Evolutionary conservation across 2,888 invertebrate genomes (phyloP), one percentile per base, ranked within the genome.

Genomic region (Cataglyphis livida): DNA sequence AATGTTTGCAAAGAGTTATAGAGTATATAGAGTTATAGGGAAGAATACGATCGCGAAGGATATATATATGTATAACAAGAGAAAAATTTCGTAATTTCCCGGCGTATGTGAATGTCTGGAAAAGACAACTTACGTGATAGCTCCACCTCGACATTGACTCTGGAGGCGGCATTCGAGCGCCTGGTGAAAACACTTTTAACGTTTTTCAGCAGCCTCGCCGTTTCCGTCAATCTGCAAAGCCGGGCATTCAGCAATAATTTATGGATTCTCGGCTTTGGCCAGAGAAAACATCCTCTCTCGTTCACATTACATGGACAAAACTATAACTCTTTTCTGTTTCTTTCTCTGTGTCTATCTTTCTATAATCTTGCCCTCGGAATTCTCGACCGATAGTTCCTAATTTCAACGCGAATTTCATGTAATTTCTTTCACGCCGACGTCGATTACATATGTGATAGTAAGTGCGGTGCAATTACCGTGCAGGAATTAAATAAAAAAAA

Each of bases 181-280:
- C 98, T 97, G 94, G 96, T 96, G 96, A 99, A 98, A 95, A 98
- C 98, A 96, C 97, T 98, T 96, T 98, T 97, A 92, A 98, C 98
- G 96, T 98, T 98, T 96, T 98, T 97, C 95, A 99, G 97, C 95
- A 99, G 97, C 93, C 99, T 97, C 95, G 99, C 98, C 94, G 98
- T 99, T 97, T 99, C 99, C 95, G 98, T 98, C 95, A 98, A 97
- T 97, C 98, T 98, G 97, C 95, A 96, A 96, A 95, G 84, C 85
- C 89, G 90, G 84, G 88, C 74, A 90, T 89, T 89, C 87, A 89
- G 70, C 82, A 85, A 84, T 81, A 64, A 61, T 85, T 88, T 85
- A 90, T 76, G 85, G 73, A 90, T 81, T 75, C 75, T 84, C 82
- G 73, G 35, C 73, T 51, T 51, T 81, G 66, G 48, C 71, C 62